These are phyloP conservation scores for Pseudachorutes palmiensis DNA, from an alignment of 1,140 invertebrate species.

Conservation along the genomic window DNA sequence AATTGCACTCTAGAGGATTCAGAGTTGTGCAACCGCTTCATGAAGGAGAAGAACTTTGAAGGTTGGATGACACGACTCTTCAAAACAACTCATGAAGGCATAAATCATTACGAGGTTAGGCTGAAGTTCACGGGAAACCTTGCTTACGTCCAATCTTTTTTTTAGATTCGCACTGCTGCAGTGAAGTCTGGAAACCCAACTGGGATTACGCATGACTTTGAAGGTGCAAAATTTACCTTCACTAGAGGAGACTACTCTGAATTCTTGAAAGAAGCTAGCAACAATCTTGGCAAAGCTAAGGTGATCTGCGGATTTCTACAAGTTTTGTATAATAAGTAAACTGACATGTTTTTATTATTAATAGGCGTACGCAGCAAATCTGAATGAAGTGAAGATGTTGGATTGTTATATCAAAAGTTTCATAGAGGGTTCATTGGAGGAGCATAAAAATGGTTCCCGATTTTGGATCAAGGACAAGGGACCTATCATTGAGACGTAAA, in stretches of 20 bases:
- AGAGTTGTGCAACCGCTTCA: constrained; percentile 70
- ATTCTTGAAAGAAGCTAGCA: constrained; percentile 58
- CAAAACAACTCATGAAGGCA: constrained; percentile 59
- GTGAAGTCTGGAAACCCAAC: constrained; percentile 52
- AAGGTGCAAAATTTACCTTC: constrained; percentile 62
- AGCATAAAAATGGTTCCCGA: constrained; percentile 82
- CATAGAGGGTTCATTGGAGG: constrained; percentile 67
- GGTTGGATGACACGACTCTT: constrained; percentile 81
- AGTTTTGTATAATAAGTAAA: no score
- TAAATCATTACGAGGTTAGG: constrained; percentile 1
- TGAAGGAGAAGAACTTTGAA: constrained; percentile 71
- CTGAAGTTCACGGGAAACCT: no score
- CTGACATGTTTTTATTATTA: no score
- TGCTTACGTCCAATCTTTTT: no score
- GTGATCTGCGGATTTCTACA: no score
- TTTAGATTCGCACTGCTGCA: constrained; percentile 69
- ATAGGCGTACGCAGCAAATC: constrained; percentile 63
- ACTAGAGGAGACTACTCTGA: constrained; percentile 78
- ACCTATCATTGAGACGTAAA: constrained; percentile 78
- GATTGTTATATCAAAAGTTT: constrained; percentile 78
- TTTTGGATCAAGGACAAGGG: constrained; percentile 89
- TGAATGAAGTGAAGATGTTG: constrained; percentile 74
- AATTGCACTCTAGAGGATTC: constrained; percentile 81
- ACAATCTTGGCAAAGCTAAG: constrained; percentile 63
- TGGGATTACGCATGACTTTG: constrained; percentile 56